Evolutionary conservation across 2,888 invertebrate species (phyloP), one percentile per base, ranked within the genome.

Genomic region (Andrena flavipes): DNA sequence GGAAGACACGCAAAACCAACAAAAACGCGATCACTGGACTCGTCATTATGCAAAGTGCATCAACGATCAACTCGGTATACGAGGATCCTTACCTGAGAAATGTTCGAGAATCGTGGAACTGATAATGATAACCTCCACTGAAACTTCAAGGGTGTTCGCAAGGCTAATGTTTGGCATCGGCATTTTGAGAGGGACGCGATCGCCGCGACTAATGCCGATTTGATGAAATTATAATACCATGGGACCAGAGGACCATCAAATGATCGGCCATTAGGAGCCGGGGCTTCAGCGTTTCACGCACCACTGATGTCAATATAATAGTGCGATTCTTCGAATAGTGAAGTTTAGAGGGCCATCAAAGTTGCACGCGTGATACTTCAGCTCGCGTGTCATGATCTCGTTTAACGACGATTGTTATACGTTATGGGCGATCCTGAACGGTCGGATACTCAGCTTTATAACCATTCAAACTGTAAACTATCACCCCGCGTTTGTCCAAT

Each of bases 191-290:
- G 76, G 75, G 83, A 74, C 76, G 56, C 68, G 71, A 51, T 72
- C 76, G 59, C 33, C 48, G 59, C 59, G 76, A 71, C 87, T 88
- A 88, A 88, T 88, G 89, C 75, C 80, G 86, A 87, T 87, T 89
- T 91, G 88, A 92, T 91, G 91, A 92, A 91, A 92, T 90, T 88
- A 89, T 92, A 90, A 92, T 92, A 86, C 84, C 71, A 88, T 42
- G 76, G 76, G 54, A 30, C 76, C 56, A 6, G 35, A 33, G 42
- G 80, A 80, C 75, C 71, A 82, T 82, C 87, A 89, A 92, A 91
- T 90, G 87, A 84, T 77, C 80, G 87, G 85, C 76, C 88, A 90
- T 91, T 89, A 90, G 88, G 84, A 83, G 65, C 62, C 35, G 65
- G 68, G 68, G 74, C 80, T 76, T 30, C 73, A 64, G 78, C 13